Evolutionary conservation across 2,113 vertebrate species (phyloP).

Genomic region (Brachypodius melanocephalos): DNA sequence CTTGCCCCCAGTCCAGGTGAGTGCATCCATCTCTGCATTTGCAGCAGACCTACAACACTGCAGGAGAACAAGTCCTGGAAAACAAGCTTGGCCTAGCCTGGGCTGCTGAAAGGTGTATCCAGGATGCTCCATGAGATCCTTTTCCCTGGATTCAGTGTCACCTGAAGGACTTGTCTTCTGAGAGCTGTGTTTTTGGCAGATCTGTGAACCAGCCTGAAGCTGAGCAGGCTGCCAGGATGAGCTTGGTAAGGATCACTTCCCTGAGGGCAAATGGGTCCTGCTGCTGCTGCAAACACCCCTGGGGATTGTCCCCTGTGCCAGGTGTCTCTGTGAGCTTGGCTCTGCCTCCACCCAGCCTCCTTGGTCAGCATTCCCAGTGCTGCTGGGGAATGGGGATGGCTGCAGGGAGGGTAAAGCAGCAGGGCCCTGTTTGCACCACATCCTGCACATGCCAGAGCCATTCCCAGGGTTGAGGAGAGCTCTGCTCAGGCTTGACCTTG

Average conservation of each 20-base stretch:
- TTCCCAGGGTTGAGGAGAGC: background rate
- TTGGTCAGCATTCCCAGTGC: background rate
- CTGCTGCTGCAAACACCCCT: background rate
- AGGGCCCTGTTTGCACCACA: background rate
- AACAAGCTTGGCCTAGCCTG: background rate
- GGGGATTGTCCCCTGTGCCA: background rate
- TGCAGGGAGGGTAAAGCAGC: background rate
- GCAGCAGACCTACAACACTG: background rate
- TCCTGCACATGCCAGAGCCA: background rate
- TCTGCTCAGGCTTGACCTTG: conserved; percentile 33
- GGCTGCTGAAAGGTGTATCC: background rate
- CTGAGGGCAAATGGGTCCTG: background rate
- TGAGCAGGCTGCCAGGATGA: background rate
- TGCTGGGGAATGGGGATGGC: background rate
- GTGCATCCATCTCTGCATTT: background rate
- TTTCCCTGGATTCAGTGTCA: background rate
- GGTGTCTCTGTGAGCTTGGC: background rate
- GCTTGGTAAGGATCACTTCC: background rate
- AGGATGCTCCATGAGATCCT: background rate
- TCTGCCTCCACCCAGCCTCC: background rate
- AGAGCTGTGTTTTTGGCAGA: background rate
- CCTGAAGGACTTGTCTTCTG: background rate
- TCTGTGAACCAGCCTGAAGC: background rate
- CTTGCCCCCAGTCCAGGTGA: background rate
- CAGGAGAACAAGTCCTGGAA: background rate